Evolutionary conservation across 2,888 invertebrate genomes (phyloP).

Genomic region (Sipunculus nudus): DNA sequence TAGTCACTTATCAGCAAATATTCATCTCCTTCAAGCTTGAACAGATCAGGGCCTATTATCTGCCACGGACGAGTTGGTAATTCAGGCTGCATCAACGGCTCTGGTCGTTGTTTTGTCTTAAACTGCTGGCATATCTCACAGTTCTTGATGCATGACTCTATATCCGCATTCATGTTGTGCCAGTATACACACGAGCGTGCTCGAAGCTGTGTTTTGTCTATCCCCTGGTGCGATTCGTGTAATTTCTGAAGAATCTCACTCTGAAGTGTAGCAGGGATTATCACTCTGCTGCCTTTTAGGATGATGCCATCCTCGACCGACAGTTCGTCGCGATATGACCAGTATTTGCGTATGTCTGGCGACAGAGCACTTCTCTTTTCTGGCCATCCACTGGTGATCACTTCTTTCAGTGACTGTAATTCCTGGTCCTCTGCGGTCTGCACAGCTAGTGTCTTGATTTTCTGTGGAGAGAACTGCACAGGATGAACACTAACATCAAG

Average conservation of each 20-base stretch:
- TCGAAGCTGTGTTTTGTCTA: conserved; percentile 20
- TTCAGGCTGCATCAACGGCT: conserved; percentile 11
- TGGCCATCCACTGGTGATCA: conserved; percentile 13
- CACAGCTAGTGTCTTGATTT: conserved; percentile 1
- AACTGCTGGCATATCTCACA: conserved; percentile 17
- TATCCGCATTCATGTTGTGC: conserved; percentile 29
- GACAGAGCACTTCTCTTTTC: too few species aligned
- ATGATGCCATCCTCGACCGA: conserved; percentile 25
- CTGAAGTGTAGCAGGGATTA: conserved; percentile 17
- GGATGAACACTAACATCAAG: conserved; percentile 21
- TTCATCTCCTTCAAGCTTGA: conserved; percentile 11
- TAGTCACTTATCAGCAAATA: conserved; percentile 3
- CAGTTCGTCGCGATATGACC: conserved; percentile 22
- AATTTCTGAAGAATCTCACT: conserved; percentile 15
- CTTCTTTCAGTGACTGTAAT: conserved; percentile 11
- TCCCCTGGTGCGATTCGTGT: conserved; percentile 15
- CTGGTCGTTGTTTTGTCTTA: conserved; percentile 10
- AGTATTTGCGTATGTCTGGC: conserved; percentile 16
- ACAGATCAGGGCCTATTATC: conserved; percentile 22
- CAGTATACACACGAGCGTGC: conserved; percentile 23
- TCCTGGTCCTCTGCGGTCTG: conserved; percentile 9
- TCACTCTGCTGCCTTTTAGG: conserved; percentile 23
- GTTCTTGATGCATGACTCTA: conserved; percentile 2
- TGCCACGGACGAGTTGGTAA: conserved; percentile 23
- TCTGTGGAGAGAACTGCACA: conserved; percentile 2